phyloP scores from a whole-genome alignment of 37 sponge, comb jelly and placozoan genomes.

The Mnemiopsis leidyi region DNA sequence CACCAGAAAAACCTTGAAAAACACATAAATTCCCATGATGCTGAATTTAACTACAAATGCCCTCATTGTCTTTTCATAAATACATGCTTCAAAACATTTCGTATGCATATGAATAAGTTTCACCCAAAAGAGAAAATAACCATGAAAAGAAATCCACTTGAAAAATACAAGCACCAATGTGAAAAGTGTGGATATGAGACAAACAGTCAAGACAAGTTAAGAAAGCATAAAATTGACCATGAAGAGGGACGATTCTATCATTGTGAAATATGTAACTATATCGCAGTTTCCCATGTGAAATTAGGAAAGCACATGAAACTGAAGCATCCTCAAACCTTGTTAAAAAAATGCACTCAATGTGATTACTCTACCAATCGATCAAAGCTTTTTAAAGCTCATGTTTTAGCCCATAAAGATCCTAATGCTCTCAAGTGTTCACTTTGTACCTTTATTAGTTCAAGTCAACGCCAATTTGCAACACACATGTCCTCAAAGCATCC shows the following conservation, averaged over 20 bases:
- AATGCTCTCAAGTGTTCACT: background rate
- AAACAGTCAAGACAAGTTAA: conserved; percentile 1
- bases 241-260: background rate
- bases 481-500: conserved; percentile 16
- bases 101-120: conserved; percentile 3
- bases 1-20: conserved; percentile 41
- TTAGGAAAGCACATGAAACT: background rate
- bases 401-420: background rate
- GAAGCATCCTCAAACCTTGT: background rate
- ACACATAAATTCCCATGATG: conserved; percentile 11
- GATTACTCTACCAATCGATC: background rate
- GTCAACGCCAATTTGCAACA: background rate
- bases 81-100: background rate
- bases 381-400: background rate
- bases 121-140: conserved; percentile 13
- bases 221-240: background rate
- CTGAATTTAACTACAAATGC: conserved; percentile 43
- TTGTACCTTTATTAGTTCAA: background rate
- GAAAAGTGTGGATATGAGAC: conserved; percentile 13
- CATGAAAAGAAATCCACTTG: background rate
- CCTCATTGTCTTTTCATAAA: conserved; percentile 50
- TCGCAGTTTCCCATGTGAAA: background rate
- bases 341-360: background rate
- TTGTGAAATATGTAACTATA: conserved; percentile 18
- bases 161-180: conserved; percentile 39